Base-by-base conservation (phyloP, 2,113 vertebrate genomes). In the Zootoca vivipara region DNA sequence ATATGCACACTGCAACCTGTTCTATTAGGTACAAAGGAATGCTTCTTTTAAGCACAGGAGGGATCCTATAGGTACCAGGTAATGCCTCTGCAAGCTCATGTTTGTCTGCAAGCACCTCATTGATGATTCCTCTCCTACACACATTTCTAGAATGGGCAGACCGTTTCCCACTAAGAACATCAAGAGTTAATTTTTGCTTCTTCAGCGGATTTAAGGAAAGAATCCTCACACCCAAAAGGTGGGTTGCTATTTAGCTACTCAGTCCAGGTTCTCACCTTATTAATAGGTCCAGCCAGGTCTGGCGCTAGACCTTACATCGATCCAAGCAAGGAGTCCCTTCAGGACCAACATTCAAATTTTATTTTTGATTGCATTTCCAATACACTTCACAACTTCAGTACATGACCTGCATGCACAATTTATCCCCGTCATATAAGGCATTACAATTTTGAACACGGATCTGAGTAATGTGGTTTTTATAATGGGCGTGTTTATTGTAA, bases 71-170 rank as follows among this genome's bases (percentile, higher is more conserved):
- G 58, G 58, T 62, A 18, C 58, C 58, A 62, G 58, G 58, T 1
- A 62, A 62, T 15, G 58, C 58, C 58, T 62, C 58, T 62, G 3
- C 18, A 18, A 62, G 58, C 4, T 15, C 58, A 62, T 62, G 58
- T 62, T 62, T 62, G 58, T 62, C 58, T 52, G 46, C 46, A 52
- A 52, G 9, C 46, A 10, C 46, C 46, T 12, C 46, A 52, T 12
- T 52, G 10, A 12, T 3, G 46, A 52, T 52, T 10, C 46, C 46
- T 52, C 46, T 52, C 85, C 84, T 92, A 69, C 89, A 81, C 20
- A 88, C 84, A 35, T 91, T 92, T 94, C 28, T 91, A 28, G 94
- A 95, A 93, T 93, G 91, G 85, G 83, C 4, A 85, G 26, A 33
- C 82, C 78, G 82, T 82, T 92, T 85, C 92, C 56, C 79, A 30